Conservation (phyloP, 2,797 vertebrate genomes). For the Eptatretus atami region DNA sequence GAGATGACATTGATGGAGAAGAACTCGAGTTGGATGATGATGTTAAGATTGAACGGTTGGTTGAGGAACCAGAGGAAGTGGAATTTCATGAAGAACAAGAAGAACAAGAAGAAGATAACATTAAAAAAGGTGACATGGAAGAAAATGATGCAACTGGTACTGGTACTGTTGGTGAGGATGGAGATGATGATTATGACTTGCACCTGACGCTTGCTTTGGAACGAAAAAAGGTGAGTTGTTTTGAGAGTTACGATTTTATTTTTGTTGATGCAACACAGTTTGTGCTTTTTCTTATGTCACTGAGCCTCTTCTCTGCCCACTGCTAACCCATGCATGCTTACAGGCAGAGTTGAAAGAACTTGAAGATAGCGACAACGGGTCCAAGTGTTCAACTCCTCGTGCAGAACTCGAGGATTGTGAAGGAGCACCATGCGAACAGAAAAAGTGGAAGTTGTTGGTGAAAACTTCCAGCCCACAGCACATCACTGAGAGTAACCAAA, state of each 20-base stretch:
- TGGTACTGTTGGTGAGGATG: slow-evolving; percentile 17
- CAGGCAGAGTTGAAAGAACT: slow-evolving; percentile 73
- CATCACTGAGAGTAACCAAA: slow-evolving; percentile 27
- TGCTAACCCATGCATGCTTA: slow-evolving; percentile 2
- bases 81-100: slow-evolving; percentile 28
- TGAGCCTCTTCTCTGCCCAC: neutral
- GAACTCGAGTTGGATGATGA: no score
- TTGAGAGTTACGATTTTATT: no score
- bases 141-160: no score
- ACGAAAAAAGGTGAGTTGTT: slow-evolving; percentile 40
- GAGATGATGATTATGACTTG: slow-evolving; percentile 55
- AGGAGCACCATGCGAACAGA: slow-evolving; percentile 22
- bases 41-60: no score
- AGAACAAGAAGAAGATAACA: slow-evolving; percentile 10
- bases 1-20: no score
- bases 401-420: slow-evolving; percentile 38
- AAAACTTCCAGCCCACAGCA: slow-evolving; percentile 44
- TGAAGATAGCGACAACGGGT: slow-evolving; percentile 67
- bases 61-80: slow-evolving; percentile 12
- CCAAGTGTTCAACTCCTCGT: slow-evolving; percentile 53
- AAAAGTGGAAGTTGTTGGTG: slow-evolving; percentile 63
- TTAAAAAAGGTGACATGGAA: no score
- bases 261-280: no score
- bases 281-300: neutral
- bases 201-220: slow-evolving; percentile 70